Conservation (phyloP, 2,797 vertebrate genomes). For the Pangasius mekongensis region DNA sequence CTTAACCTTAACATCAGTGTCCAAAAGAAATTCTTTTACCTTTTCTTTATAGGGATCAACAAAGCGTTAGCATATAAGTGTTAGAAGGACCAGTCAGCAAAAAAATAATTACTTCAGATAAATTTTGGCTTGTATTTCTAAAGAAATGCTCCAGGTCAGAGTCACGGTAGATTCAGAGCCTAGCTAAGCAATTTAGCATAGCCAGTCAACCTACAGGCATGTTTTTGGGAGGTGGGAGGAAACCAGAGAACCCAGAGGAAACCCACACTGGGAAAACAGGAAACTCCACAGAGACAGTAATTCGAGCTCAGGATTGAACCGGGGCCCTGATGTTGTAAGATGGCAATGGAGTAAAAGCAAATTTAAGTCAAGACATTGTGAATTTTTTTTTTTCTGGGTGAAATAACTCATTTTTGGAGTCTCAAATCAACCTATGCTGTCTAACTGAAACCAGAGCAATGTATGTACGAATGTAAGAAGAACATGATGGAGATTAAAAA, state of each 20-base stretch:
- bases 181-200: neutral
- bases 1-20: neutral
- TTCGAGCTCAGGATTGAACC: neutral
- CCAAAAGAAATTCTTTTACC: neutral
- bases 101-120: neutral
- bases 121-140: neutral
- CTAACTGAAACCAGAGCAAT: neutral
- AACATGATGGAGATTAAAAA: neutral
- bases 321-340: neutral
- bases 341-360: neutral
- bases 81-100: neutral
- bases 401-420: no score
- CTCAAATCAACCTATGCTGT: neutral
- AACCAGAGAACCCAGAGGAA: neutral
- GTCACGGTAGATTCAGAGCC: neutral
- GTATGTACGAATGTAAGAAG: no score
- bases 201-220: neutral
- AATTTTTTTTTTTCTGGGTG: no score
- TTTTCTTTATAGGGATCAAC: neutral
- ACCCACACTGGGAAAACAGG: neutral
- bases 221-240: neutral
- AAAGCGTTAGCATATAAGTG: neutral
- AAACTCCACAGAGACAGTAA: neutral
- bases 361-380: no score
- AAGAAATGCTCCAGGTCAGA: neutral